Evolutionary conservation across 2,888 invertebrate genomes (phyloP).

Genomic region (Chalcosyrphus nemorum): DNA sequence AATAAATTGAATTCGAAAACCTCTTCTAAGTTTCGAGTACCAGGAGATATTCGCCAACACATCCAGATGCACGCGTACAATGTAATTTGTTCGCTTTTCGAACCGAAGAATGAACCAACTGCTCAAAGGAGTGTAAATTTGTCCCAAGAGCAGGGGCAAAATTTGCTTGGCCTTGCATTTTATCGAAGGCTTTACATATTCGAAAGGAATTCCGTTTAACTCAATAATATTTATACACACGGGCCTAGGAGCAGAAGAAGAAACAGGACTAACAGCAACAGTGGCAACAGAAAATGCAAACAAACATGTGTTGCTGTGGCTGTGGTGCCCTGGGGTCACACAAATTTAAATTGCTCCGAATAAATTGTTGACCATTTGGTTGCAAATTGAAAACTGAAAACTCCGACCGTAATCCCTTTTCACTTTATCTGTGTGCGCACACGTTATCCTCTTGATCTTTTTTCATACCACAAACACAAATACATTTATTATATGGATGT

Average conservation of each 20-base stretch:
- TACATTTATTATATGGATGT: neutral
- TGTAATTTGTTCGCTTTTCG: conserved; percentile 38
- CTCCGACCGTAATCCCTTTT: conserved; percentile 60
- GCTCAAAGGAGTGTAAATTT: conserved; percentile 56
- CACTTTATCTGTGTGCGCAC: conserved; percentile 59
- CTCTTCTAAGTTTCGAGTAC: conserved; percentile 2
- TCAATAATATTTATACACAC: conserved; percentile 50
- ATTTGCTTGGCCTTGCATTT: conserved; percentile 3
- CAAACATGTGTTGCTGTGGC: conserved; percentile 57
- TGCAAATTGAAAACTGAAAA: conserved; percentile 71
- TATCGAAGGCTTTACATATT: conserved; percentile 19
- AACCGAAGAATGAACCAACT: conserved; percentile 49
- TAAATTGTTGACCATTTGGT: conserved; percentile 72
- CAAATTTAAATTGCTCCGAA: conserved; percentile 70
- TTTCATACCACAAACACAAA: conserved; percentile 34
- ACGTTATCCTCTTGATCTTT: conserved; percentile 66
- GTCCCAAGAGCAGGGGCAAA: conserved; percentile 10
- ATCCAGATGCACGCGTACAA: conserved; percentile 20
- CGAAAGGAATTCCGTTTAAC: conserved; percentile 50
- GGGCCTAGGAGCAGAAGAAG: neutral
- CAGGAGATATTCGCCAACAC: neutral
- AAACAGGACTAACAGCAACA: neutral
- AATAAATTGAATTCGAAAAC: conserved; percentile 49
- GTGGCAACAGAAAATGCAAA: conserved; percentile 27
- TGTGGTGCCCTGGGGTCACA: conserved; percentile 60